Conservation (phyloP, 2,888 invertebrate genomes). For the Fissipunctia ypsillon region DNA sequence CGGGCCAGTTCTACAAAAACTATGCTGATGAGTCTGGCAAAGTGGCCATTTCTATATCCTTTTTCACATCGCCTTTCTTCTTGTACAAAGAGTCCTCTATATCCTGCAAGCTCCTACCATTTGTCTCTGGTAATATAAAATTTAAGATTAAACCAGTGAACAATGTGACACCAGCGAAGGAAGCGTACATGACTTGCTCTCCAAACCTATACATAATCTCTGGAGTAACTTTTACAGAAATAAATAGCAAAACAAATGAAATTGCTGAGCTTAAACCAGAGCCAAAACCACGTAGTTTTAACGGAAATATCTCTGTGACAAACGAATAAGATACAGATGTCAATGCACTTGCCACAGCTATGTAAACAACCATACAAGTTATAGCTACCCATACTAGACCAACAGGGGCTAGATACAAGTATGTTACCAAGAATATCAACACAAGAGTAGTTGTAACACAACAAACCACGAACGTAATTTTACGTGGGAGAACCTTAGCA, state of each 20-base stretch:
- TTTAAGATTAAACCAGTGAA: slow-evolving; percentile 66
- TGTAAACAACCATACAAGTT: slow-evolving; percentile 70
- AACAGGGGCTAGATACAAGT: slow-evolving; percentile 66
- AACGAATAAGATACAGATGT: slow-evolving; percentile 76
- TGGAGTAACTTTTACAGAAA: slow-evolving; percentile 76
- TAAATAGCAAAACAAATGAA: slow-evolving; percentile 72
- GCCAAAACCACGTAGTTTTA: slow-evolving; percentile 76
- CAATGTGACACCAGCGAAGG: slow-evolving; percentile 71
- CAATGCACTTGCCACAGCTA: slow-evolving; percentile 69
- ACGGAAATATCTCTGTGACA: slow-evolving; percentile 77
- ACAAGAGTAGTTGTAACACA: slow-evolving; percentile 66
- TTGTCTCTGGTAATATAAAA: slow-evolving; percentile 78
- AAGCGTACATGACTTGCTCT: slow-evolving; percentile 69
- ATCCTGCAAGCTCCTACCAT: slow-evolving; percentile 92
- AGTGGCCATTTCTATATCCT: slow-evolving; percentile 1
- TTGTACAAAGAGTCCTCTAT: slow-evolving; percentile 87
- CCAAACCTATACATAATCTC: slow-evolving; percentile 70
- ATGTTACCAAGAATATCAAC: slow-evolving; percentile 68
- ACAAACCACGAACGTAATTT: slow-evolving; percentile 67
- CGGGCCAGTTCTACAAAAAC: no score
- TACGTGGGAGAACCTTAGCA: slow-evolving; percentile 68
- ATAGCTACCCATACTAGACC: slow-evolving; percentile 72
- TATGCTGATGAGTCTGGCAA: slow-evolving; percentile 25
- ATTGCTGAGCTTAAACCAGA: slow-evolving; percentile 75
- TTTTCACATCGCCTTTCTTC: slow-evolving; percentile 26